Evolutionary conservation across 1,140 invertebrate species (phyloP).

Genomic region (Heterodera carotae): DNA sequence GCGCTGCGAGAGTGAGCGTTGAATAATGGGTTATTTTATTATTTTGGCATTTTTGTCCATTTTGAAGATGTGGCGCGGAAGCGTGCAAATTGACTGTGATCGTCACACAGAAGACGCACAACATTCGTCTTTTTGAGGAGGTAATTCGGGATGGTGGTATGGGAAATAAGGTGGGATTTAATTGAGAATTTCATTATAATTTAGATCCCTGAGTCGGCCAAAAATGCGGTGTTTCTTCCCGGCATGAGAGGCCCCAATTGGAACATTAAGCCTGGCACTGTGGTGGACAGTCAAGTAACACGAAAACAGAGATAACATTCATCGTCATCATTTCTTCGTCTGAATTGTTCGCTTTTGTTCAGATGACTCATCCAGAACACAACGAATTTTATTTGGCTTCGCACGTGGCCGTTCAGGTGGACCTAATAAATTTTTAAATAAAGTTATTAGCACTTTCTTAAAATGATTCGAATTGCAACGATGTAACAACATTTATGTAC

Average conservation of each 20-base stretch:
- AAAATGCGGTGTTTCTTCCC: background rate
- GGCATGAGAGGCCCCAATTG: slow-evolving; percentile 27
- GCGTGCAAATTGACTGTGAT: slow-evolving; percentile 39
- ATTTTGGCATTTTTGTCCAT: background rate
- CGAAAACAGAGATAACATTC: too few species aligned
- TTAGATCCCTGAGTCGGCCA: background rate
- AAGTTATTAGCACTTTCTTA: background rate
- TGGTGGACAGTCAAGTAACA: slow-evolving; percentile 31
- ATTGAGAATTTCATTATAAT: slow-evolving; percentile 4
- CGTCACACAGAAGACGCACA: slow-evolving; percentile 41
- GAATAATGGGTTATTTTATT: background rate
- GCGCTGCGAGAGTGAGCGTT: slow-evolving; percentile 14
- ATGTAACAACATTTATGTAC: too few species aligned
- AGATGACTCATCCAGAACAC: slow-evolving; percentile 38
- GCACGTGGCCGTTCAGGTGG: slow-evolving; percentile 36
- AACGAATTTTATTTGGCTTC: slow-evolving; percentile 40
- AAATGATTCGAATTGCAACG: too few species aligned
- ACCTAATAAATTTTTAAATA: background rate
- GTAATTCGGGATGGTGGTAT: background rate
- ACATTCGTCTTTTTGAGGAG: slow-evolving; percentile 39
- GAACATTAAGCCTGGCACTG: slow-evolving; percentile 45
- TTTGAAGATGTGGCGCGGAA: background rate
- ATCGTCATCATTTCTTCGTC: background rate
- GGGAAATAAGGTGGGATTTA: background rate
- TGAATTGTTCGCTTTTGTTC: slow-evolving; percentile 14